These are phyloP conservation scores for Drosophila albomicans DNA, from an alignment of 1,140 invertebrate genomes.

Conservation along the genomic window DNA sequence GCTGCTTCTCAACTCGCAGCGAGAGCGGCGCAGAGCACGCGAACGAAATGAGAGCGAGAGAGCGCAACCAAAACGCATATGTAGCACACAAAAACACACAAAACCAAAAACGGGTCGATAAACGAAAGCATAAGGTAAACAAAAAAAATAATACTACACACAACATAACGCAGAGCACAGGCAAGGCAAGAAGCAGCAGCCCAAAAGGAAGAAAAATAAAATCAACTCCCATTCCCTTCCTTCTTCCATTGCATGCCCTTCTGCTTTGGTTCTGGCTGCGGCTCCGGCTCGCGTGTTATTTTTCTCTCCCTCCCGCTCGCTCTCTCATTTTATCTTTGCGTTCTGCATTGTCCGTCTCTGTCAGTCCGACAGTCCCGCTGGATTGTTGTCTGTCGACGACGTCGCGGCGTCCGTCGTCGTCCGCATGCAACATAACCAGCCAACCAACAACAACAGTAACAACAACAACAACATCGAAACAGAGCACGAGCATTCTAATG, in stretches of 20 bases:
- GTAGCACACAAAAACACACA: slow-evolving; percentile 68
- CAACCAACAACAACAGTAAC: slow-evolving; percentile 39
- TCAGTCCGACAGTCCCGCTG: slow-evolving; percentile 28
- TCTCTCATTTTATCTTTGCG: slow-evolving; percentile 13
- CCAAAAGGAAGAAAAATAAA: slow-evolving; percentile 55
- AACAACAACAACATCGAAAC: slow-evolving; percentile 33
- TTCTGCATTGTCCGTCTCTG: slow-evolving; percentile 33
- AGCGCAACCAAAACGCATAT: slow-evolving; percentile 53
- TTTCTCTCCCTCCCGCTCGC: slow-evolving; percentile 3
- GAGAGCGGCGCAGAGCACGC: slow-evolving; percentile 39
- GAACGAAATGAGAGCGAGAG: slow-evolving; percentile 39
- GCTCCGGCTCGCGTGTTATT: slow-evolving; percentile 38
- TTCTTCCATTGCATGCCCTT: slow-evolving; percentile 32
- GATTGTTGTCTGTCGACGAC: slow-evolving; percentile 46
- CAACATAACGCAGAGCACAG: slow-evolving; percentile 26
- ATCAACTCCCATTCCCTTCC: slow-evolving; percentile 49
- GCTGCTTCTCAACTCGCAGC: slow-evolving; percentile 1
- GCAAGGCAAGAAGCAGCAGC: slow-evolving; percentile 38
- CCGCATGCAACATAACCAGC: slow-evolving; percentile 70
- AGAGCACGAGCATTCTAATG: slow-evolving; percentile 69
- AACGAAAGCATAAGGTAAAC: slow-evolving; percentile 84
- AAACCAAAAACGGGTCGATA: slow-evolving; percentile 78
- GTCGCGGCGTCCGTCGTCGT: slow-evolving; percentile 52
- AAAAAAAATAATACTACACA: slow-evolving; percentile 65
- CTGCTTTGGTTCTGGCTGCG: slow-evolving; percentile 11